Evolutionary conservation across 2,888 invertebrate genomes (phyloP).

Genomic region (Anodontia alba): DNA sequence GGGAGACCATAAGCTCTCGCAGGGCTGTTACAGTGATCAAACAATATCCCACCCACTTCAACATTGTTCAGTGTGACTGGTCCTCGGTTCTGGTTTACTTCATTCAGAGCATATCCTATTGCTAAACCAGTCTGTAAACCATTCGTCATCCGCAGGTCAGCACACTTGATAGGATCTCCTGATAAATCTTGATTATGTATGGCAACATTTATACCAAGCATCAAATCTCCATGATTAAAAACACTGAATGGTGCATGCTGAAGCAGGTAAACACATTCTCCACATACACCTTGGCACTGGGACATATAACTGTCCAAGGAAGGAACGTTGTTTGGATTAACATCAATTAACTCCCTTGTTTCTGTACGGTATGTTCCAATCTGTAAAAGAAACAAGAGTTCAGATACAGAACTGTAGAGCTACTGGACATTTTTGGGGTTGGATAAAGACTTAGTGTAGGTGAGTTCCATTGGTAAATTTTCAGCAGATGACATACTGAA

Average conservation of each 20-base stretch:
- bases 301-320: slow-evolving; percentile 38
- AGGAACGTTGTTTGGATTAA: neutral
- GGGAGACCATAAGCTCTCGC: slow-evolving; percentile 70
- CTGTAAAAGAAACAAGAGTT: slow-evolving; percentile 53
- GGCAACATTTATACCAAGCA: slow-evolving; percentile 75
- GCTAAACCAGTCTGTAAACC: slow-evolving; percentile 77
- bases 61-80: slow-evolving; percentile 71
- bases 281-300: slow-evolving; percentile 66
- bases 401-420: no score
- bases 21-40: slow-evolving; percentile 78
- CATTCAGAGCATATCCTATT: slow-evolving; percentile 70
- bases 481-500: no score
- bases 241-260: slow-evolving; percentile 58
- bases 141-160: slow-evolving; percentile 59
- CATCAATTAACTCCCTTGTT: slow-evolving; percentile 31
- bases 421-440: no score
- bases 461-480: no score
- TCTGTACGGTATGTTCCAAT: slow-evolving; percentile 65
- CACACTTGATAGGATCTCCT: slow-evolving; percentile 70
- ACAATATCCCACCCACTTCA: slow-evolving; percentile 71
- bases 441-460: no score
- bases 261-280: slow-evolving; percentile 75
- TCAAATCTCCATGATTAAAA: slow-evolving; percentile 67
- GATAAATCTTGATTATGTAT: slow-evolving; percentile 61
- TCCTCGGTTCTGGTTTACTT: slow-evolving; percentile 67